Percentiles rank a stretch among this genome's conserved stretches.
phyloP scores from a whole-genome alignment of 2,888 invertebrate species.

The Seira ritae region DNA sequence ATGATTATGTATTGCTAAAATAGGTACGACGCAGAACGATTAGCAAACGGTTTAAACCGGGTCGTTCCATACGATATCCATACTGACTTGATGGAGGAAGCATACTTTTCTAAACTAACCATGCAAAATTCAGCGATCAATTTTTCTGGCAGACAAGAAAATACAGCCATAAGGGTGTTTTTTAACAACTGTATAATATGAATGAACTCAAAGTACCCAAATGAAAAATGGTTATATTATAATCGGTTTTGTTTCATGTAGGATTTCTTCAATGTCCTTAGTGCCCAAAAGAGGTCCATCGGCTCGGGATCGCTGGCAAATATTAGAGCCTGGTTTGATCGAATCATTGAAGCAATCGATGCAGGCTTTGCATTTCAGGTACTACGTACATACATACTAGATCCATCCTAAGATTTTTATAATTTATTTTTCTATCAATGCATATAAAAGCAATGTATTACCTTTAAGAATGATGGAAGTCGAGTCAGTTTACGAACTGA shows the following conservation, averaged over 20 bases:
- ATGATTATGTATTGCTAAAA: background rate
- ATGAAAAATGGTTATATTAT: background rate
- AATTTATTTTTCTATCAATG: constrained; percentile 2
- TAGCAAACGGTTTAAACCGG: constrained; percentile 29
- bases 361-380: constrained; percentile 22
- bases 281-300: background rate
- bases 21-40: constrained; percentile 45
- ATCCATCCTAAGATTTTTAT: too few relatives aligned
- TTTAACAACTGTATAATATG: background rate
- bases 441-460: constrained; percentile 75
- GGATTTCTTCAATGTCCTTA: too few relatives aligned
- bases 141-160: constrained; percentile 26
- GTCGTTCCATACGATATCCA: constrained; percentile 39
- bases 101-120: constrained; percentile 47
- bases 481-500: constrained; percentile 30
- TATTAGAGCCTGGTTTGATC: constrained; percentile 1
- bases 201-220: background rate
- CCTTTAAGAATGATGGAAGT: constrained; percentile 75
- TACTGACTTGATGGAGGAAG: constrained; percentile 10
- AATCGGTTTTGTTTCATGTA: background rate
- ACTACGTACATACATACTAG: background rate
- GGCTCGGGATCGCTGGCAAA: background rate
- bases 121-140: constrained; percentile 20
- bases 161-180: constrained; percentile 20
- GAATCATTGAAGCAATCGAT: constrained; percentile 50